phyloP scores from a whole-genome alignment of 1,140 invertebrate species.

The Aphelinus certus region DNA sequence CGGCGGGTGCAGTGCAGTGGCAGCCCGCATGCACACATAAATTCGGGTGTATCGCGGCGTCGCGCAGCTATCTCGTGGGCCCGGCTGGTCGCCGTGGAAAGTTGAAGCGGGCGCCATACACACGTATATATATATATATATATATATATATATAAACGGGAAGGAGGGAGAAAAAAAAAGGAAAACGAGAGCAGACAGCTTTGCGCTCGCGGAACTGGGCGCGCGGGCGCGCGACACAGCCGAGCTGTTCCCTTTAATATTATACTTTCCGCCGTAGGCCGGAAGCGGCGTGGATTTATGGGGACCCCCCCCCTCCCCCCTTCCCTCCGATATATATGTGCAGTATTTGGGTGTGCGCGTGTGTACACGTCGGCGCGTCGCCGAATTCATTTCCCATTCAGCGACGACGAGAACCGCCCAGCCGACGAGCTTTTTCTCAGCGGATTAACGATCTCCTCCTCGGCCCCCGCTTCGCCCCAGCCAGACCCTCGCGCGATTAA shows the following conservation, averaged over 20 bases:
- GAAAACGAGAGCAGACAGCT: constrained; percentile 16
- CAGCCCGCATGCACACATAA: no score
- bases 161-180: constrained; percentile 43
- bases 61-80: no score
- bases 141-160: not conserved
- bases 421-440: constrained; percentile 11
- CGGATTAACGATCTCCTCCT: constrained; percentile 27
- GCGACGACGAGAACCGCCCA: constrained; percentile 42
- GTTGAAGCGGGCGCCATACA: no score
- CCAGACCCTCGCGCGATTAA: not conserved
- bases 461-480: not conserved
- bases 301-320: constrained; percentile 13
- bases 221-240: constrained; percentile 23
- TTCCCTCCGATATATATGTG: constrained; percentile 12
- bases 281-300: constrained; percentile 57
- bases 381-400: constrained; percentile 50
- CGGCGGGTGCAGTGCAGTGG: no score
- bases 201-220: no score
- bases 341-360: constrained; percentile 39
- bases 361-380: constrained; percentile 44
- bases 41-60: no score
- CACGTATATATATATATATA: no score
- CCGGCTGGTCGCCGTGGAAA: no score
- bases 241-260: constrained; percentile 50
- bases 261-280: constrained; percentile 52